A percentile compares a stretch with the other conserved stretches of the same genome.
Conservation (phyloP, 2,888 invertebrate genomes). For the Theretra japonica region DNA sequence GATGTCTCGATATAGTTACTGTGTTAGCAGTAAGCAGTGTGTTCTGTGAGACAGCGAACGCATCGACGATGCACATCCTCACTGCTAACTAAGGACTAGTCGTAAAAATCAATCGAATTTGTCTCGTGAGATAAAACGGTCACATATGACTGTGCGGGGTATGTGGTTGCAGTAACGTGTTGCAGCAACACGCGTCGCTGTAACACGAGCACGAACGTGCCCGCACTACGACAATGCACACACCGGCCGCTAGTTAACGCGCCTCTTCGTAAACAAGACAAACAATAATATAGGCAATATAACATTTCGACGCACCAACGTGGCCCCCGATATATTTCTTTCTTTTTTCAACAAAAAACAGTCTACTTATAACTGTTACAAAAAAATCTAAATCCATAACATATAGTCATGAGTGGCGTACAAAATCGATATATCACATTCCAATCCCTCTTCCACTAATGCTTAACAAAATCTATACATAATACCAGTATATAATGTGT, state of each 20-base stretch:
- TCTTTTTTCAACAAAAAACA: constrained; percentile 23
- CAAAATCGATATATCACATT: constrained; percentile 51
- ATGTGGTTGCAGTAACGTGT: no score
- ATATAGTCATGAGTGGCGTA: constrained; percentile 46
- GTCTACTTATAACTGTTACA: constrained; percentile 36
- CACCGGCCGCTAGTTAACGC: neutral
- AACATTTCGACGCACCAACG: constrained; percentile 23
- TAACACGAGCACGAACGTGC: neutral
- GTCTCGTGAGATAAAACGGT: constrained; percentile 6
- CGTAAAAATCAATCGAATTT: constrained; percentile 22
- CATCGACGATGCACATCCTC: neutral
- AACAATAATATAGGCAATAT: constrained; percentile 23
- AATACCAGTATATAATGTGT: constrained; percentile 36
- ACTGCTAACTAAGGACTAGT: constrained; percentile 28
- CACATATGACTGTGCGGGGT: neutral
- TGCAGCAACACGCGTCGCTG: no score
- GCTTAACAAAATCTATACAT: constrained; percentile 56
- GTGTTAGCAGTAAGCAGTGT: constrained; percentile 17
- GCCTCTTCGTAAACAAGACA: neutral
- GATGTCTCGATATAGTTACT: constrained; percentile 19
- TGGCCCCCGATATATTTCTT: constrained; percentile 30
- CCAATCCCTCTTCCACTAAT: constrained; percentile 47
- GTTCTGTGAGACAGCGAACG: neutral
- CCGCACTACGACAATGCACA: neutral
- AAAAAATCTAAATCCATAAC: constrained; percentile 25